A percentile compares a stretch with the other conserved stretches of the same genome.
These are phyloP conservation scores for Petrocephalus schoutedeni DNA, from an alignment of 2,797 vertebrate genomes.

Conservation along the genomic window DNA sequence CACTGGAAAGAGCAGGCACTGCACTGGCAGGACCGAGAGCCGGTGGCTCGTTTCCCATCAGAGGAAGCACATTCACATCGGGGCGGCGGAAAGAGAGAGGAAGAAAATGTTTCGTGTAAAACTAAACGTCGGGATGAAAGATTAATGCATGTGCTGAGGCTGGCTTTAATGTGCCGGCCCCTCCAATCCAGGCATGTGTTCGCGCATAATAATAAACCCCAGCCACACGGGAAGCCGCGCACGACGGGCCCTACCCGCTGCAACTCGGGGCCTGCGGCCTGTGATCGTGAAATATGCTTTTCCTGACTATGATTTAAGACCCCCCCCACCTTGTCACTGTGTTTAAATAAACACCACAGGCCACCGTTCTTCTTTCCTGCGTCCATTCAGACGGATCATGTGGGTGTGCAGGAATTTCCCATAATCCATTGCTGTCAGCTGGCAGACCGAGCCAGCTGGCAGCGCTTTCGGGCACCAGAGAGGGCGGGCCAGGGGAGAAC, in stretches of 20 bases:
- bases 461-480: neutral
- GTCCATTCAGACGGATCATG: neutral
- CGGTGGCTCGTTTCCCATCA: neutral
- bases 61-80: no score
- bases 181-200: neutral
- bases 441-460: neutral
- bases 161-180: neutral
- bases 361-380: neutral
- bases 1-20: neutral
- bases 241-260: neutral
- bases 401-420: neutral
- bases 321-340: neutral
- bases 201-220: neutral
- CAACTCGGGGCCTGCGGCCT: neutral
- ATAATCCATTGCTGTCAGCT: constrained; percentile 1
- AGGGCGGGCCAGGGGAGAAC: neutral
- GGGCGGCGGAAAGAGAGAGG: neutral
- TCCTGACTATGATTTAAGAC: neutral
- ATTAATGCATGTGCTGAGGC: neutral
- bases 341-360: neutral
- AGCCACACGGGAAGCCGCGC: neutral
- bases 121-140: neutral
- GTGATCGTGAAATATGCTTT: neutral
- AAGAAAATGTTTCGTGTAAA: neutral
- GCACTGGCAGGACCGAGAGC: neutral